Percentiles rank a stretch among this genome's conserved stretches.
Conservation (phyloP, 2,888 invertebrate species). For the Mimachlamys varia region DNA sequence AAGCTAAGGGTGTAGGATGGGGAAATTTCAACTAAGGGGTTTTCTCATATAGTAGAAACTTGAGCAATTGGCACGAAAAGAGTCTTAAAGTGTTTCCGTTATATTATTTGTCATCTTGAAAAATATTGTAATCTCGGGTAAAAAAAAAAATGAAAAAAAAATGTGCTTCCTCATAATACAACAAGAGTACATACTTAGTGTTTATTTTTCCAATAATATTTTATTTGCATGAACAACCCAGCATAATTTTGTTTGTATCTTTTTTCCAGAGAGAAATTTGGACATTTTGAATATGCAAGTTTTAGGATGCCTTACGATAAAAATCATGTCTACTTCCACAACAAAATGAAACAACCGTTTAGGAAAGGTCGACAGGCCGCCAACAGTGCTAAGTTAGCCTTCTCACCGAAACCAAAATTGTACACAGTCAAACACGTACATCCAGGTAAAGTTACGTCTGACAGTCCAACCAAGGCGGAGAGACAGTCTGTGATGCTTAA, state of each 20-base stretch:
- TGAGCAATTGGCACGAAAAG: too few relatives aligned
- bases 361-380: slow-evolving; percentile 39
- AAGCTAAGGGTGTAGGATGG: too few relatives aligned
- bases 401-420: not conserved
- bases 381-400: not conserved
- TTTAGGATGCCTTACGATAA: slow-evolving; percentile 86
- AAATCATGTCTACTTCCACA: slow-evolving; percentile 61
- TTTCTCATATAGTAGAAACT: too few relatives aligned
- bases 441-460: slow-evolving; percentile 36
- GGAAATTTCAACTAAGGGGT: too few relatives aligned
- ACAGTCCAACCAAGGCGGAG: slow-evolving; percentile 46
- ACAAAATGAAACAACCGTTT: slow-evolving; percentile 50
- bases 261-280: slow-evolving; percentile 85
- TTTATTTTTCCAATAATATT: too few relatives aligned
- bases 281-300: slow-evolving; percentile 88
- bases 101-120: too few relatives aligned
- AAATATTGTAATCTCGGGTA: too few relatives aligned
- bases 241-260: not conserved
- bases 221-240: not conserved
- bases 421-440: slow-evolving; percentile 25
- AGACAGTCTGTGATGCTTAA: slow-evolving; percentile 62
- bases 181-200: too few relatives aligned
- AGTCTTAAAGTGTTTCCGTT: too few relatives aligned
- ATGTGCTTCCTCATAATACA: too few relatives aligned
- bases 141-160: too few relatives aligned